Percentiles rank a stretch among this genome's conserved stretches.
Evolutionary conservation across 2,113 vertebrate genomes (phyloP).

Genomic region (Pipa parva): DNA sequence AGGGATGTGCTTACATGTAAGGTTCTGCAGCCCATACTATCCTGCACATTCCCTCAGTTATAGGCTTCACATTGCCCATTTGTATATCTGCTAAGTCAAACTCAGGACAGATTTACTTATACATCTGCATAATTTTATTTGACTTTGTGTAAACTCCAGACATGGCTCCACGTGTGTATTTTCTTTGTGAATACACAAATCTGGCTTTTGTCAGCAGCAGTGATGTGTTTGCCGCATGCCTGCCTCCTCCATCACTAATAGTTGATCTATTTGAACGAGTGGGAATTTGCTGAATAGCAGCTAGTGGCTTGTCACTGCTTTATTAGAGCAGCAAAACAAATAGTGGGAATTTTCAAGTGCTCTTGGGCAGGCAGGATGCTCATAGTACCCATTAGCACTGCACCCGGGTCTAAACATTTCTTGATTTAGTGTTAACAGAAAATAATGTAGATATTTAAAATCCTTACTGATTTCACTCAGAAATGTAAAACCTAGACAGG

Average conservation of each 20-base stretch:
- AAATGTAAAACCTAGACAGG: too few species aligned
- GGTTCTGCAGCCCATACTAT: background rate
- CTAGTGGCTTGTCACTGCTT: too few species aligned
- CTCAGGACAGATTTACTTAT: background rate
- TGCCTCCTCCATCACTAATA: background rate
- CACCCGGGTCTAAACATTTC: too few species aligned
- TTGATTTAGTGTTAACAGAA: too few species aligned
- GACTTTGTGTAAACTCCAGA: background rate
- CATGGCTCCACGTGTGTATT: background rate
- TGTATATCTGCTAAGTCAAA: background rate
- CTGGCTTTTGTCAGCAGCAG: conserved; percentile 21
- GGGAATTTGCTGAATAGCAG: too few species aligned
- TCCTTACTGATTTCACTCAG: too few species aligned
- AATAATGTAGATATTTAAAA: too few species aligned
- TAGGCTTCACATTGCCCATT: background rate
- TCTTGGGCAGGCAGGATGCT: background rate
- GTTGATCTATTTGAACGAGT: conserved; percentile 5
- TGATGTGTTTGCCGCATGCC: background rate
- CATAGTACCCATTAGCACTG: too few species aligned
- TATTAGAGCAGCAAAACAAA: background rate
- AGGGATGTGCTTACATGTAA: background rate
- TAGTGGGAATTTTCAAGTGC: background rate
- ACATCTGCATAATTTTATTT: background rate
- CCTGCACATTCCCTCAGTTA: background rate
- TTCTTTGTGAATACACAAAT: background rate